These are phyloP conservation scores for Brachionus paranguensis DNA, from an alignment of 1,140 invertebrate genomes.

Conservation along the genomic window DNA sequence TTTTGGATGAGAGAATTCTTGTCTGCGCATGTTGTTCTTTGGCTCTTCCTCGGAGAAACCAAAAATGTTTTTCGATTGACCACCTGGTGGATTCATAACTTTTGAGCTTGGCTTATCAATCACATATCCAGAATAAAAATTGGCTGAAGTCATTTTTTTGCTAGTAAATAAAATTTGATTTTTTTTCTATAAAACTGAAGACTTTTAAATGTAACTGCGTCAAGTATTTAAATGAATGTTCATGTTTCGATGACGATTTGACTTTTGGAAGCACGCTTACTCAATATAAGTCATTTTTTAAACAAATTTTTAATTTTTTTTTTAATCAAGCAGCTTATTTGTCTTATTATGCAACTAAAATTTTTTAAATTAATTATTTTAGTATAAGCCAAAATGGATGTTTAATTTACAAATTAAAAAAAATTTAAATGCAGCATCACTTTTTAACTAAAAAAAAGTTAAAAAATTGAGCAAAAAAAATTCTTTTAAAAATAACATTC, in stretches of 20 bases:
- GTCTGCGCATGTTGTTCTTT: neutral
- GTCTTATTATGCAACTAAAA: neutral
- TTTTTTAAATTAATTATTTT: neutral
- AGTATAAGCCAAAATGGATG: too few relatives aligned
- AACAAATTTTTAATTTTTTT: neutral
- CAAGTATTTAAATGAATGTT: neutral
- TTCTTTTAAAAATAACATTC: too few relatives aligned
- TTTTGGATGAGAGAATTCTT: neutral
- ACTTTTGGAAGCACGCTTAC: neutral
- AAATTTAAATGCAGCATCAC: too few relatives aligned
- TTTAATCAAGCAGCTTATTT: neutral
- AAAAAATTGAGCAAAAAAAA: too few relatives aligned
- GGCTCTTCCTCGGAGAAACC: neutral
- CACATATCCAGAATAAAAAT: constrained; percentile 4
- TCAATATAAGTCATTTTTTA: neutral
- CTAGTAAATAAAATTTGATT: neutral
- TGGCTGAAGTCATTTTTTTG: constrained; percentile 28
- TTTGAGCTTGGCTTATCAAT: constrained; percentile 27
- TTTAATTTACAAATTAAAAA: too few relatives aligned
- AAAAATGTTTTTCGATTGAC: constrained; percentile 35
- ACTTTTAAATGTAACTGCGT: neutral
- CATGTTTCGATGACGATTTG: neutral
- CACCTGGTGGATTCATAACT: constrained; percentile 34
- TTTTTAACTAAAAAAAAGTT: too few relatives aligned
- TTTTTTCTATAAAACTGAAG: neutral